Conservation (phyloP, 2,113 vertebrate species). For the Numenius arquata region DNA sequence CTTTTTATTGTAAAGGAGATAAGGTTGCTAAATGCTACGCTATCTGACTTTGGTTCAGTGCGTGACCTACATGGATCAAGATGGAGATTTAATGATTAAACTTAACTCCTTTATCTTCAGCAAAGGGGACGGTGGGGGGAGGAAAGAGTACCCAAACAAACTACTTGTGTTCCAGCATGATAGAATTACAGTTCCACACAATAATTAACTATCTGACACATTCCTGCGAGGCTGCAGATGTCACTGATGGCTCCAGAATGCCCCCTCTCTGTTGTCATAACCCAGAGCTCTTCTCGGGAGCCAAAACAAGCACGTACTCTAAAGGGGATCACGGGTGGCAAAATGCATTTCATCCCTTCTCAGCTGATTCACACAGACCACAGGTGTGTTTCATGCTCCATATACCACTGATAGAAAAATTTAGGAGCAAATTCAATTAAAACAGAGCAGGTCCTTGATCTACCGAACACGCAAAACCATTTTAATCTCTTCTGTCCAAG, state of each 20-base stretch:
- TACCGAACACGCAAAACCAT: background rate
- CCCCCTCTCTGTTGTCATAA: slow-evolving; percentile 48
- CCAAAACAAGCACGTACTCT: background rate
- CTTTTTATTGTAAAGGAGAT: background rate
- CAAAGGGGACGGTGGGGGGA: background rate
- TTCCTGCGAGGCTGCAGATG: slow-evolving; percentile 67
- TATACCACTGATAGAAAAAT: background rate
- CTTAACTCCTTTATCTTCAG: slow-evolving; percentile 63
- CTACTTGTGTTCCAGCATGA: slow-evolving; percentile 11
- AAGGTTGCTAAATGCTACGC: slow-evolving; percentile 19
- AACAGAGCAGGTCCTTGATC: background rate
- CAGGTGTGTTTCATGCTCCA: background rate
- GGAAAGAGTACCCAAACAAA: slow-evolving; percentile 51
- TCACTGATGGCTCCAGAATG: slow-evolving; percentile 55
- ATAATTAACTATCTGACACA: slow-evolving; percentile 76
- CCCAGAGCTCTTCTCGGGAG: slow-evolving; percentile 14
- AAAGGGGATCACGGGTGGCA: background rate
- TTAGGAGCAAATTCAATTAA: background rate
- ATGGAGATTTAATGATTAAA: slow-evolving; percentile 68
- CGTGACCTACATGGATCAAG: slow-evolving; percentile 60
- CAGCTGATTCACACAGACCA: background rate
- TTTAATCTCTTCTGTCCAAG: background rate
- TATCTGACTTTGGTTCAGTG: slow-evolving; percentile 41
- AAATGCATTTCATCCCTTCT: background rate
- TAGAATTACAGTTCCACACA: slow-evolving; percentile 63